Evolutionary conservation across 2,113 vertebrate genomes (phyloP), one percentile per base, ranked within the genome.

Genomic region (Cephalopterus ornatus): DNA sequence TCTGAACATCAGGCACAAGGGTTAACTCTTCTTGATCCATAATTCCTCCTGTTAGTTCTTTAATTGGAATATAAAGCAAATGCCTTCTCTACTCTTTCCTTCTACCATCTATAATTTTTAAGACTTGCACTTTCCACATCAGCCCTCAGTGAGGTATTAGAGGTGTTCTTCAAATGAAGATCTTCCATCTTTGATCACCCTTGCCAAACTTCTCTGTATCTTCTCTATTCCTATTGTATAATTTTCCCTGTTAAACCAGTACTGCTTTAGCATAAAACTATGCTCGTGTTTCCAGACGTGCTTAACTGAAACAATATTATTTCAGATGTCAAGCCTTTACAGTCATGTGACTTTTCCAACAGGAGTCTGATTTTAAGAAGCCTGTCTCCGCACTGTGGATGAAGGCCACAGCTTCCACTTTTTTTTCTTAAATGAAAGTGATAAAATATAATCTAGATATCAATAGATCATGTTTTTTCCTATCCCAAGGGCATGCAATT

Each of bases 261-360:
- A 49, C 26, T 61, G 10, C 35, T 37, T 33, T 2, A 79, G 39
- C 33, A 85, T 58, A 49, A 75, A 85, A 33, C 23, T 15, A 6
- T 11, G 26, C 8, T 49, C 3, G 0, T 39, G 21, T 15, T 87
- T 62, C 63, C 50, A 85, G 53, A 78, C 52, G 56, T 0, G 3
- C 58, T 89, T 68, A 85, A 75, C 58, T 61, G 62, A 53, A 94
- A 85, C 33, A 68, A 9, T 49, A 46, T 49, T 68, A 46, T 73
- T 89, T 93, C 88, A 89, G 58, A 68, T 80, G 20, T 55, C 39
- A 85, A 52, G 55, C 26, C 55, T 63, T 81, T 50, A 28, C 15
- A 42, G 42, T 27, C 65, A 49, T 4, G 0, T 20, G 27, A 41
- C 21, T 52, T 66, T 78, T 87, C 52, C 70, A 89, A 27, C 30